These are phyloP conservation scores for Pimpla rufipes DNA, from an alignment of 2,888 invertebrate species.

Conservation along the genomic window DNA sequence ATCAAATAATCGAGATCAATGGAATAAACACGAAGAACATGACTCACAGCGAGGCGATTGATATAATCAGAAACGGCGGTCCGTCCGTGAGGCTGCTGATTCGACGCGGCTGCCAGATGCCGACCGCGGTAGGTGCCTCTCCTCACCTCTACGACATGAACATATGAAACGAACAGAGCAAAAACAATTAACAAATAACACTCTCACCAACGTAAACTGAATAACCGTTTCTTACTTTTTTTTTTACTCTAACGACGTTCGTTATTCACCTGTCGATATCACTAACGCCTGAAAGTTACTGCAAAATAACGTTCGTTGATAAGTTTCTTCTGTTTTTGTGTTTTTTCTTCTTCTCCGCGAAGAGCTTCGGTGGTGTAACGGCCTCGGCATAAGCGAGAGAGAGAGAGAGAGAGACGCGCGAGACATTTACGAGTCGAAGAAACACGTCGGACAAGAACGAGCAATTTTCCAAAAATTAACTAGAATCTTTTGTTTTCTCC, in stretches of 20 bases:
- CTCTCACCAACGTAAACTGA: conserved; percentile 46
- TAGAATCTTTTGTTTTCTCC: conserved; percentile 47
- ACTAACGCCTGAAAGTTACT: conserved; percentile 62
- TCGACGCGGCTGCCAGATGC: conserved; percentile 85
- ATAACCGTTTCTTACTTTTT: conserved; percentile 49
- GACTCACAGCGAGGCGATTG: conserved; percentile 92
- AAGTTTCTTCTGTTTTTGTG: conserved; percentile 35
- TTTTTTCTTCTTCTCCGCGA: conserved; percentile 34
- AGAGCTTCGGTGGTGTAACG: conserved; percentile 36
- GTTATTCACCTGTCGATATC: conserved; percentile 47
- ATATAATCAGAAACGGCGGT: conserved; percentile 90
- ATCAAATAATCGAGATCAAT: conserved; percentile 91
- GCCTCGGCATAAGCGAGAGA: conserved; percentile 18
- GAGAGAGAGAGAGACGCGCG: conserved; percentile 9
- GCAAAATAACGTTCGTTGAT: conserved; percentile 37
- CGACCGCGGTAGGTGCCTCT: conserved; percentile 85
- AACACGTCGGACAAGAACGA: conserved; percentile 43
- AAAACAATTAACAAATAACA: conserved; percentile 72
- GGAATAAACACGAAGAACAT: conserved; percentile 89
- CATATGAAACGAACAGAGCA: conserved; percentile 78
- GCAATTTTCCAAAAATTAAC: conserved; percentile 62
- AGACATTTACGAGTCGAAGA: conserved; percentile 32
- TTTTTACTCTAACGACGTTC: conserved; percentile 49
- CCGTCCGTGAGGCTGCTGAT: conserved; percentile 87
- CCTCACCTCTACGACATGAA: conserved; percentile 85